Base-by-base conservation (phyloP, 2,888 invertebrate species). In the Drosophila limbata region DNA sequence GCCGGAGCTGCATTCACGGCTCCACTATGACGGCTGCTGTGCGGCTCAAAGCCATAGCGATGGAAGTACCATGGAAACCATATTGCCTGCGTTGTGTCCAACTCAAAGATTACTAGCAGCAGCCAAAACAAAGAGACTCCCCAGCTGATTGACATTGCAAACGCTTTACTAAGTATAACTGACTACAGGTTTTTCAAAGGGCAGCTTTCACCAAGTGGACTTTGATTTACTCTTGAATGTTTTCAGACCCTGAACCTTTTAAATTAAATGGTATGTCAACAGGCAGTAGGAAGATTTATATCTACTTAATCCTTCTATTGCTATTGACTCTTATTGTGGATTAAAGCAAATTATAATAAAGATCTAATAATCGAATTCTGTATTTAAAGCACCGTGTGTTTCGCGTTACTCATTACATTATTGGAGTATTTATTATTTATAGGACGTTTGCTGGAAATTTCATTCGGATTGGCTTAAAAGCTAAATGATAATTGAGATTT, bases 21-120 rank as follows among this genome's bases (percentile, higher is more conserved):
- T 4, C 39, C 68, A 3, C 15, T 56, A 51, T 69, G 73, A 0
- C 67, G 76, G 2, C 5, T 19, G n/a, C 60, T 68, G 13, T 74
- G 66, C 9, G 77, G 31, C 25, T 64, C 72, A 3, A 72, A 39
- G 10, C 89, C 85, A 40, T 77, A 87, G 5, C 69, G 66, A 40
- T 85, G 78, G 6, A 84, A 89, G 42, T 85, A 85, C 85, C 85
- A 85, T 11, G 85, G 85, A 70, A 85, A 85, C 89, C 85, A 85
- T 51, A 89, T 88, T 15, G 68, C 68, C 21, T 53, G 17, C 17
- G 66, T 40, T 1, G 21, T 1, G 6, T 67, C 52, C 42, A 73
- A 31, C n/a, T 53, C 33, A 4, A 55, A 6, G 0, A 84, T 33
- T 4, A 74, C 39, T 19, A 77, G 11, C 33, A 79, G n/a, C 19